Evolutionary conservation across 2,888 invertebrate genomes (phyloP).

Genomic region (Rhagonycha fulva): DNA sequence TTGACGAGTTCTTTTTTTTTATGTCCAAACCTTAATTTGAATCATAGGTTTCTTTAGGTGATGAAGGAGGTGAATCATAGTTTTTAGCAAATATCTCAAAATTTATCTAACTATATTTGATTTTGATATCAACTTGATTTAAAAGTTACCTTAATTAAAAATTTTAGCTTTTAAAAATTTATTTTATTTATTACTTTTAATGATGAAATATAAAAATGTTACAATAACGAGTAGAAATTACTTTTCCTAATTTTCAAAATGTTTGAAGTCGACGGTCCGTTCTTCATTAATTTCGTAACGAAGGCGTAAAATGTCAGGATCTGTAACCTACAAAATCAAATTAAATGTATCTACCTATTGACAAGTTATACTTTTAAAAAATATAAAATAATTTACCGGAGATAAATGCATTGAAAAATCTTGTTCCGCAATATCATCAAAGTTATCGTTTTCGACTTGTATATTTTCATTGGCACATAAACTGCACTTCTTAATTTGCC

Average conservation of each 20-base stretch:
- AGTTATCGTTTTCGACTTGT: conserved; percentile 1
- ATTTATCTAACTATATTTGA: no score
- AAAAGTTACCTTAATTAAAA: no score
- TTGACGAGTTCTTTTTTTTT: no score
- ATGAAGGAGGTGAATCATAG: no score
- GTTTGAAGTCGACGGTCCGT: background rate
- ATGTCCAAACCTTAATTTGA: no score
- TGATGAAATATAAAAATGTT: background rate
- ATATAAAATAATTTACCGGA: background rate
- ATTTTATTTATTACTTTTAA: no score
- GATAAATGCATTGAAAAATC: conserved; percentile 25
- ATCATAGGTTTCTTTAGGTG: no score
- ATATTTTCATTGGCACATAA: conserved; percentile 43
- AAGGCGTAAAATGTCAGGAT: conserved; percentile 34
- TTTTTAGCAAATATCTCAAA: no score
- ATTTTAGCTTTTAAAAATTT: no score
- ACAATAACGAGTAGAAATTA: background rate
- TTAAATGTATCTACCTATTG: background rate
- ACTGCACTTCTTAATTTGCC: conserved; percentile 52
- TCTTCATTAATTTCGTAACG: conserved; percentile 33
- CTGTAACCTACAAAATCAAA: conserved; percentile 28
- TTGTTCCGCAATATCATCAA: conserved; percentile 18
- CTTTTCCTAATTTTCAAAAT: background rate
- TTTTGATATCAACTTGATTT: no score
- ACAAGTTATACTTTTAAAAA: background rate